phyloP scores from a whole-genome alignment of 2,888 invertebrate genomes.

The Acrocera orbiculus region DNA sequence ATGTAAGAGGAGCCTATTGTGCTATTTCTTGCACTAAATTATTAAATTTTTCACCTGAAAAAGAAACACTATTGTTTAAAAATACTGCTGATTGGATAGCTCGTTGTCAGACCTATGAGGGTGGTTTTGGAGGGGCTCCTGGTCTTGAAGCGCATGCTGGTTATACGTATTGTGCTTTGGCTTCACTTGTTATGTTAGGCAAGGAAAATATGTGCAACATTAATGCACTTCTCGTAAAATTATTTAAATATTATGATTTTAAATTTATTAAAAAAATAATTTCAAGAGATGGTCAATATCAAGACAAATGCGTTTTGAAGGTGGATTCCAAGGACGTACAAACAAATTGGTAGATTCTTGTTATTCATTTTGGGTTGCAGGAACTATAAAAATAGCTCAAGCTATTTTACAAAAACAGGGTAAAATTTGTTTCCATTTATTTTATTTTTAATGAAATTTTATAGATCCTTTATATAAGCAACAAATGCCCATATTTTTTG shows the following conservation, averaged over 20 bases:
- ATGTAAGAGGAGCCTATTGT: constrained; percentile 94
- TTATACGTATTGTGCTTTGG: constrained; percentile 95
- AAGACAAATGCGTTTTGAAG: constrained; percentile 85
- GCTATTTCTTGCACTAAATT: constrained; percentile 80
- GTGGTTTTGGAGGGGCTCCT: constrained; percentile 88
- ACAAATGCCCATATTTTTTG: too few relatives aligned
- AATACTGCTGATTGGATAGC: constrained; percentile 85
- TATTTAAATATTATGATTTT: neutral
- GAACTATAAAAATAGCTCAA: constrained; percentile 73
- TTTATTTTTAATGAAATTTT: neutral
- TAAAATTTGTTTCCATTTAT: too few relatives aligned
- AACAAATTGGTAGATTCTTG: constrained; percentile 98
- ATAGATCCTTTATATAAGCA: too few relatives aligned
- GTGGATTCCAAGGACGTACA: constrained; percentile 93
- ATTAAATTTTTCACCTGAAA: constrained; percentile 45
- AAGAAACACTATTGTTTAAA: constrained; percentile 58
- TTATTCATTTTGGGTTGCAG: constrained; percentile 99
- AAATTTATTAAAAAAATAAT: constrained; percentile 9
- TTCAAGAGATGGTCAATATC: constrained; percentile 68
- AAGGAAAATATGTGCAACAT: constrained; percentile 57
- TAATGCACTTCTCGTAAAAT: constrained; percentile 46
- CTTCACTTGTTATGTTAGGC: constrained; percentile 68
- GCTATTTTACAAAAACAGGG: constrained; percentile 42
- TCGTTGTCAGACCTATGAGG: constrained; percentile 95
- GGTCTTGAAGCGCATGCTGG: constrained; percentile 98